Evolutionary conservation across 64 coral and sea anemone species (phyloP).

Genomic region (Catalaphyllia jardinei): DNA sequence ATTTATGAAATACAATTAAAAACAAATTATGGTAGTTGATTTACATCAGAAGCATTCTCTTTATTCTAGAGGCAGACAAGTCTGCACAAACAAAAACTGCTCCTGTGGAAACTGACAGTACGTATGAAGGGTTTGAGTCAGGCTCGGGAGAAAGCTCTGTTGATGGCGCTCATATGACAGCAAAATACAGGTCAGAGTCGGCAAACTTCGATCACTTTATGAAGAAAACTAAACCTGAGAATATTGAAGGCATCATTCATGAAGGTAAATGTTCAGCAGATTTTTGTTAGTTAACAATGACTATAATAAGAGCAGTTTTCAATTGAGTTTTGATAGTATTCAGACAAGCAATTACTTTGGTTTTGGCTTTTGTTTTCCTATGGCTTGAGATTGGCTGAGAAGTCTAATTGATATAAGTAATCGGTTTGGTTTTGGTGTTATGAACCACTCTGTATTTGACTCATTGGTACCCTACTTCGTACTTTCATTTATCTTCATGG

Average conservation of each 20-base stretch:
- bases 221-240: slow-evolving; percentile 29
- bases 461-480: too few species aligned
- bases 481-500: too few species aligned
- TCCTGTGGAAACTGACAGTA: background rate
- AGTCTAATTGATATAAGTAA: too few species aligned
- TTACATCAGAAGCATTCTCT: background rate
- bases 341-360: too few species aligned
- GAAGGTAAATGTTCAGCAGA: slow-evolving; percentile 22
- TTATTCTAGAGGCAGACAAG: background rate
- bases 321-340: background rate
- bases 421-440: too few species aligned
- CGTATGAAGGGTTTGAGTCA: slow-evolving; percentile 26
- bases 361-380: background rate
- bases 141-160: background rate
- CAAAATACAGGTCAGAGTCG: background rate
- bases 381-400: background rate
- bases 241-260: slow-evolving; percentile 37
- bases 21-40: too few species aligned
- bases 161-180: background rate
- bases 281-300: background rate
- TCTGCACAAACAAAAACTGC: background rate
- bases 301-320: background rate
- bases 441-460: too few species aligned
- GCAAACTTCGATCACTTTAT: slow-evolving; percentile 9
- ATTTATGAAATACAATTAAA: too few species aligned